Percentiles rank a stretch among this genome's conserved stretches.
Conservation (phyloP, 2,113 vertebrate genomes). For the Trochalopteron elliotii region DNA sequence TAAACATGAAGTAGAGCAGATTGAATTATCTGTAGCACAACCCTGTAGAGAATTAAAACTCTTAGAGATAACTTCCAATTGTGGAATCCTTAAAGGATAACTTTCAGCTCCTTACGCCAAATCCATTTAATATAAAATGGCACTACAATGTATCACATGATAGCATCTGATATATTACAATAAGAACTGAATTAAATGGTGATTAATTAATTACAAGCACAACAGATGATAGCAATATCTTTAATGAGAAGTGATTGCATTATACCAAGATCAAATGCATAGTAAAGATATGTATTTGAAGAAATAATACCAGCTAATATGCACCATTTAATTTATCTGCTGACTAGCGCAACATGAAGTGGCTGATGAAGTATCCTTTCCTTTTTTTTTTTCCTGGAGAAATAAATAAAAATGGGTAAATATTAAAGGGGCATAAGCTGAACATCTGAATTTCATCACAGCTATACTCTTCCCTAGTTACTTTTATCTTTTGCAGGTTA, state of each 20-base stretch:
- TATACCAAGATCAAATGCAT: not conserved
- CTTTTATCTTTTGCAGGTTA: not conserved
- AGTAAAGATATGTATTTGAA: not conserved
- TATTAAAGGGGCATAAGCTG: not conserved
- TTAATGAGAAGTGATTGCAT: slow-evolving; percentile 7
- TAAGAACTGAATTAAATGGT: slow-evolving; percentile 8
- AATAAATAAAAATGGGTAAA: not conserved
- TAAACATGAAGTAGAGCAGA: not conserved
- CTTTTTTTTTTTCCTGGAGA: not conserved
- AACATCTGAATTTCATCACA: not conserved
- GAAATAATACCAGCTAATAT: not conserved
- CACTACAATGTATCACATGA: not conserved
- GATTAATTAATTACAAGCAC: slow-evolving; percentile 29
- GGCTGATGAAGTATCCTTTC: not conserved
- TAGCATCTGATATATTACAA: not conserved
- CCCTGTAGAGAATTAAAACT: not conserved
- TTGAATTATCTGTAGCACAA: not conserved
- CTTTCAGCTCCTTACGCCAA: not conserved
- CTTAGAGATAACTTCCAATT: not conserved
- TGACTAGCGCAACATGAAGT: not conserved
- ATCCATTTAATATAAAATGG: not conserved
- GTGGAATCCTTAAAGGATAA: not conserved
- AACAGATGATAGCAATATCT: not conserved
- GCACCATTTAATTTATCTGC: not conserved
- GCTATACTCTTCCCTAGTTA: not conserved